Evolutionary conservation across 1,140 invertebrate species (phyloP).

Genomic region (Anoplophora glabripennis): DNA sequence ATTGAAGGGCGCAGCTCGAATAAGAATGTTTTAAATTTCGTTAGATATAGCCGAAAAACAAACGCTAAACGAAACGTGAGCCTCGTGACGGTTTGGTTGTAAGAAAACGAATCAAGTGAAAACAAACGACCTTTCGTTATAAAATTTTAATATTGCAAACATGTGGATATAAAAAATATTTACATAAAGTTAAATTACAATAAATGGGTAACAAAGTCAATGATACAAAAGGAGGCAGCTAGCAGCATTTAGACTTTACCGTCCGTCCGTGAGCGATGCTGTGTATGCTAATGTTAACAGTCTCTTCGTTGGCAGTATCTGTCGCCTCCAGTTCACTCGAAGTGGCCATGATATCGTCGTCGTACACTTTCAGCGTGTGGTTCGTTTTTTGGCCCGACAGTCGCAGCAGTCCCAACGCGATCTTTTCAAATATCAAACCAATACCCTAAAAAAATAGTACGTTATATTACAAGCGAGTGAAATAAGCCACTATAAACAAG

Average conservation of each 20-base stretch:
- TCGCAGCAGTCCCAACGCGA: conserved; percentile 59
- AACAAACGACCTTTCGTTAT: no score
- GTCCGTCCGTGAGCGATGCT: conserved; percentile 60
- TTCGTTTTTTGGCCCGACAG: conserved; percentile 51
- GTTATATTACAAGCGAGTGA: not conserved
- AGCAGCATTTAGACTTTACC: conserved; percentile 60
- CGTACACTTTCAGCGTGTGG: conserved; percentile 51
- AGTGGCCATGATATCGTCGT: conserved; percentile 49
- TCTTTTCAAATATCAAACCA: conserved; percentile 64
- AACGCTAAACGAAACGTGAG: no score
- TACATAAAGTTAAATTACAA: no score
- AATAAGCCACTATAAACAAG: no score
- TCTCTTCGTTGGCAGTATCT: conserved; percentile 55
- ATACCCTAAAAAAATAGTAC: conserved; percentile 56
- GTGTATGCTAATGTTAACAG: conserved; percentile 55
- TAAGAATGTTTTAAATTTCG: no score
- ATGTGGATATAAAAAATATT: no score
- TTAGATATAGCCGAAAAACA: no score
- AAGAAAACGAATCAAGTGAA: no score
- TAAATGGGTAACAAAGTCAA: no score
- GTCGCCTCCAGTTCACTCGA: conserved; percentile 52
- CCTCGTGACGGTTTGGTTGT: no score
- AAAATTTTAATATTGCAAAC: no score
- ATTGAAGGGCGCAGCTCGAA: no score
- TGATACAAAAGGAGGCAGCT: conserved; percentile 16